Conservation (phyloP, 1,140 invertebrate genomes). For the Riptortus pedestris region DNA sequence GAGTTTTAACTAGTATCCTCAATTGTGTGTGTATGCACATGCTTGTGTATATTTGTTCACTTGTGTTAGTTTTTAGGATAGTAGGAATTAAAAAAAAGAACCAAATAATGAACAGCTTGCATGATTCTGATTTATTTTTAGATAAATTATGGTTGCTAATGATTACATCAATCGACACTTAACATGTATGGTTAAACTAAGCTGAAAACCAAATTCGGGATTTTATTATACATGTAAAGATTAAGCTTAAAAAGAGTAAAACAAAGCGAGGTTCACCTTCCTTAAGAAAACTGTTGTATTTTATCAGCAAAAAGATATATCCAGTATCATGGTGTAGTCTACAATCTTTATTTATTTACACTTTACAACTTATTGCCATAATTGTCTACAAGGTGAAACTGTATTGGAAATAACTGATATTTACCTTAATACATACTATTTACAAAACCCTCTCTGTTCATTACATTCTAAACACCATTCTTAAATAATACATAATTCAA, state of each 20-base stretch:
- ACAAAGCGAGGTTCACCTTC: constrained; percentile 25
- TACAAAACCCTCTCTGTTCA: constrained; percentile 18
- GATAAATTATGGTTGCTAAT: constrained; percentile 27
- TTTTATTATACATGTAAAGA: constrained; percentile 21
- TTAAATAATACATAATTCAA: too few relatives aligned
- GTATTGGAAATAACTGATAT: constrained; percentile 6
- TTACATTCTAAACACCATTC: too few relatives aligned
- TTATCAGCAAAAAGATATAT: constrained; percentile 5
- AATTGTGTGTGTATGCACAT: too few relatives aligned
- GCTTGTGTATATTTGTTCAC: too few relatives aligned
- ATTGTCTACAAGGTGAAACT: constrained; percentile 22
- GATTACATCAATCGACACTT: constrained; percentile 23
- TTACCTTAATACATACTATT: constrained; percentile 22
- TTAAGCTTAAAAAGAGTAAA: constrained; percentile 19
- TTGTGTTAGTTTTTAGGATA: too few relatives aligned
- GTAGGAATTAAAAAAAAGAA: too few relatives aligned
- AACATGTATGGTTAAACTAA: constrained; percentile 18
- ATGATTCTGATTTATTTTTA: constrained; percentile 22
- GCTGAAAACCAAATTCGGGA: constrained; percentile 14
- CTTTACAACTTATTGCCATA: constrained; percentile 25
- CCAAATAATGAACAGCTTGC: too few relatives aligned
- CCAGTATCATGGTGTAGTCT: background rate
- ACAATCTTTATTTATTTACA: constrained; percentile 16
- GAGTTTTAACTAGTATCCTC: too few relatives aligned
- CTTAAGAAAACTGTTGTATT: constrained; percentile 14